Conservation (phyloP, 2,797 vertebrate species). For the Triplophysa bombifrons region DNA sequence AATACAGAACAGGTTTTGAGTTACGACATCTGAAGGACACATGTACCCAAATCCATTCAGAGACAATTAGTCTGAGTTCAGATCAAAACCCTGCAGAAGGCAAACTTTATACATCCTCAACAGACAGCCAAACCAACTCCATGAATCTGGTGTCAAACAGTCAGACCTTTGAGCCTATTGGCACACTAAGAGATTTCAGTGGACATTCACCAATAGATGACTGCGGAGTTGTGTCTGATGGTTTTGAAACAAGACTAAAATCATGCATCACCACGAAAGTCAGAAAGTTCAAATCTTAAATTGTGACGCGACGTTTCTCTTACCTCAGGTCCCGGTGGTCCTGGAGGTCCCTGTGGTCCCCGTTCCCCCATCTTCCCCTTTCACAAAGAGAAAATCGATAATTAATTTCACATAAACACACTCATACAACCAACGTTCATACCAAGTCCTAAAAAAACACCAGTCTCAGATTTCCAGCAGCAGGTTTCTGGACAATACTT, state of each 20-base stretch:
- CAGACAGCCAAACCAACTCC: not conserved
- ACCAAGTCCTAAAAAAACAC: not conserved
- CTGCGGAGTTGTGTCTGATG: not conserved
- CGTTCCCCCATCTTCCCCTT: slow-evolving; percentile 84
- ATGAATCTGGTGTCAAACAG: not conserved
- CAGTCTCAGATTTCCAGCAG: not conserved
- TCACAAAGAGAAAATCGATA: slow-evolving; percentile 30
- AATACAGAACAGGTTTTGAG: not conserved
- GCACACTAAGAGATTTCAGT: not conserved
- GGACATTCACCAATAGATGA: not conserved
- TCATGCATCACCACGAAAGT: no score
- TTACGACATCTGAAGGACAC: slow-evolving; percentile 58
- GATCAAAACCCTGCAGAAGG: not conserved
- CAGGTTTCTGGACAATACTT: not conserved
- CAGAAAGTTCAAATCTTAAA: no score
- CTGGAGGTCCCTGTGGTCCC: slow-evolving; percentile 76
- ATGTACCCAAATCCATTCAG: slow-evolving; percentile 30
- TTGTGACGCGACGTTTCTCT: slow-evolving; percentile 43
- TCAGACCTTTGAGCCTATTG: no score
- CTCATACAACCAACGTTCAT: not conserved
- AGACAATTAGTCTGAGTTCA: not conserved
- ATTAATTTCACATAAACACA: not conserved
- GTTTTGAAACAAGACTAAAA: not conserved
- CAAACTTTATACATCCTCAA: not conserved
- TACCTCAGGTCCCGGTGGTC: slow-evolving; percentile 85